Evolutionary conservation across 2,113 vertebrate genomes (phyloP), one percentile per base, ranked within the genome.

Genomic region (Oceanodroma tethys): DNA sequence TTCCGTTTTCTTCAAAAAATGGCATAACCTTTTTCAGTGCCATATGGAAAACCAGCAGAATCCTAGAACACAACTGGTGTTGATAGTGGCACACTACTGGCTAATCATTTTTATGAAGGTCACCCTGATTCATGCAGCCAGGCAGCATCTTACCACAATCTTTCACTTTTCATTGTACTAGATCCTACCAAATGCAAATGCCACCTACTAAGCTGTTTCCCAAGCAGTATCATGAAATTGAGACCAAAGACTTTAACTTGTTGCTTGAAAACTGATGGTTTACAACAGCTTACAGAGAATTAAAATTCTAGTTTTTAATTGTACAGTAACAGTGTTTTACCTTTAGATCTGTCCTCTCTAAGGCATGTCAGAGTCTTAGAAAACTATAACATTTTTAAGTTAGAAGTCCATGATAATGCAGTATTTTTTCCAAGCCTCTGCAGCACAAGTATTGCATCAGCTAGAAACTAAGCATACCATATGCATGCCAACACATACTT

Each of bases 41-140:
- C 86, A 66, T 93, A 87, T 93, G 93, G 89, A 93, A 85, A 89
- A 66, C 4, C 52, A 89, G 73, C 76, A 94, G 86, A 96, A 79
- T 89, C 66, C 43, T 89, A 68, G 84, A 95, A 80, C 65, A 73
- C 70, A 81, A 86, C 52, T 87, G 53, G 32, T 95, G 53, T 91
- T 72, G 80, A 72, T 89, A 84, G 74, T 48, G 25, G 27, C 56
- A 89, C 19, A 36, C 73, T 94, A 40, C 65, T 95, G 70, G 83
- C 62, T 95, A 59, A 89, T 80, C 25, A 29, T 56, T 91, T 73
- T 84, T 71, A 29, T 81, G 86, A 93, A 97, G 81, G 56, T 95
- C 88, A 87, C 56, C 16, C 56, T 93, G 76, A 94, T 90, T 88
- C 85, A 93, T 78, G 50, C 40, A 87, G 66, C 84, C 29, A 91